Evolutionary conservation across 1,140 invertebrate genomes (phyloP), one percentile per base, ranked within the genome.

Genomic region (Pseudomyrmex dendroicus): DNA sequence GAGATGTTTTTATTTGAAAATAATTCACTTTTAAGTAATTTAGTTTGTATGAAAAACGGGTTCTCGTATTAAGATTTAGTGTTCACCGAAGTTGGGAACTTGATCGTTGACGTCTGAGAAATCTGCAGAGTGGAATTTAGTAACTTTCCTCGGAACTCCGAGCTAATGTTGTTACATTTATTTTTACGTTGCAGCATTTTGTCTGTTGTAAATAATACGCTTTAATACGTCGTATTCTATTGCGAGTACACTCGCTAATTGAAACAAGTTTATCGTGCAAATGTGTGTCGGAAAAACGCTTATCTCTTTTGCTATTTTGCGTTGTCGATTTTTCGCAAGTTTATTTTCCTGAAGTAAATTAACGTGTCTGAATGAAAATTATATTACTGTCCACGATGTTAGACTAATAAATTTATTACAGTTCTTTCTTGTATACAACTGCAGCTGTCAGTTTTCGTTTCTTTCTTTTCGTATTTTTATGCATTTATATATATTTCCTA

Each of bases 221-320:
- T 80, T 80, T 80, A 80, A 80, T 80, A 72, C 66, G 66, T 72
- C 76, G 76, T 80, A 80, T 80, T 80, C 72, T 80, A 80, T 70
- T 66, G 66, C 54, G 20, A 66, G 59, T 80, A 20, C 66, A 66
- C 66, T 80, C 66, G 76, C 72, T 80, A 80, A 80, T 80, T 72
- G 72, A 80, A 80, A 80, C 46, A 56, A 80, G 66, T 80, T 80
- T 80, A 80, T 80, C 66, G 76, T 72, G 54, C 54, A 54, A 80
- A 56, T 46, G 76, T 59, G 66, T 56, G 76, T 59, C 54, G 76
- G 76, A 70, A 78, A 78, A 78, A 78, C 76, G 44, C 44, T 25
- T 17, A 17, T 56, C 63, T 15, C 73, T 20, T n/a, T 17, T 2
- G 46, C 4, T 35, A 35, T 13, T 48, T 17, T n/a, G 17, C 22